A percentile compares a stretch with the other conserved stretches of the same genome.
phyloP scores from a whole-genome alignment of 1,140 invertebrate species.

The Euglossa dilemma region DNA sequence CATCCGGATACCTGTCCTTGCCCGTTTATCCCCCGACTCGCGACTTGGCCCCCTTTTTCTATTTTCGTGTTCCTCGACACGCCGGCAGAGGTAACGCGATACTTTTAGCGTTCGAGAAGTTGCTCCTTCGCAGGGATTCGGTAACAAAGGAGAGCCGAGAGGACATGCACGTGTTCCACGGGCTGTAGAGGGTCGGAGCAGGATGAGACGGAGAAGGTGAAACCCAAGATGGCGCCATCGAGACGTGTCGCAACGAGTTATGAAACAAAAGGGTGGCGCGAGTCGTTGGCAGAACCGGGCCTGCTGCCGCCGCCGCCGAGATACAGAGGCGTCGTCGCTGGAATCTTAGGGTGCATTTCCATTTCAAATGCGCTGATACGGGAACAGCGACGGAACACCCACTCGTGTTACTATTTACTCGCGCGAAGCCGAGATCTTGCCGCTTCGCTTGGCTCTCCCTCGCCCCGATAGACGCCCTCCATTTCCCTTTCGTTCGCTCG shows the following conservation, averaged over 20 bases:
- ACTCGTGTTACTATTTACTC: slow-evolving; percentile 53
- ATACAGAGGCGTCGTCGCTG: not conserved
- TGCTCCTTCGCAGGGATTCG: slow-evolving; percentile 29
- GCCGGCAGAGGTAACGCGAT: slow-evolving; percentile 64
- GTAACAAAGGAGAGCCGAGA: slow-evolving; percentile 31
- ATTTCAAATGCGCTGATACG: slow-evolving; percentile 72
- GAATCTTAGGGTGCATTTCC: slow-evolving; percentile 73
- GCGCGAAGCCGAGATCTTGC: slow-evolving; percentile 1
- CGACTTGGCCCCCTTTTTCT: not conserved
- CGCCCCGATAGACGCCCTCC: slow-evolving; percentile 10
- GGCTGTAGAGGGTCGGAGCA: not conserved
- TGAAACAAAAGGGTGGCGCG: slow-evolving; percentile 62
- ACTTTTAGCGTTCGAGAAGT: slow-evolving; percentile 59
- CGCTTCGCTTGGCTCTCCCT: slow-evolving; percentile 33
- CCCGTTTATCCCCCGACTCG: not conserved
- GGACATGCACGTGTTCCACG: slow-evolving; percentile 6
- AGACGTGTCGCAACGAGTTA: slow-evolving; percentile 66
- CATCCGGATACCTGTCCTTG: slow-evolving; percentile 1
- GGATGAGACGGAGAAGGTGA: slow-evolving; percentile 33
- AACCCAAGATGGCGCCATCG: slow-evolving; percentile 65
- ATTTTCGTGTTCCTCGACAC: slow-evolving; percentile 10
- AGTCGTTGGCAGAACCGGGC: not conserved
- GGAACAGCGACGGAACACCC: slow-evolving; percentile 43
- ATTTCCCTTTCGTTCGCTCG: slow-evolving; percentile 31
- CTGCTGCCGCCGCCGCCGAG: not conserved